Evolutionary conservation across 2,797 vertebrate genomes (phyloP).

Genomic region (Staurois parvus): DNA sequence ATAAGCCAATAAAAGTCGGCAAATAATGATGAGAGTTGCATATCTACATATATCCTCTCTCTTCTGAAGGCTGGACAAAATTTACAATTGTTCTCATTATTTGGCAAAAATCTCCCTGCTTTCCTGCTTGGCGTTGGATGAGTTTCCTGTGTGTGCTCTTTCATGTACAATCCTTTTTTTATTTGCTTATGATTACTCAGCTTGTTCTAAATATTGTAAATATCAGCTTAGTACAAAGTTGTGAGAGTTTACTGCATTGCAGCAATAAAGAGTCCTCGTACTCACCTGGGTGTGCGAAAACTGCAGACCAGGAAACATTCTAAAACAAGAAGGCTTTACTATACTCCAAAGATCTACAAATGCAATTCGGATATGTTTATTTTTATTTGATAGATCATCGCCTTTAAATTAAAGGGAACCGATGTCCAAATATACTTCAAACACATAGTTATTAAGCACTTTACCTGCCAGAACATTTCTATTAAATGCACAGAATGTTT

Average conservation of each 20-base stretch:
- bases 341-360: background rate
- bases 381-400: background rate
- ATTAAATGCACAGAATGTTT: background rate
- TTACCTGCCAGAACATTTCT: background rate
- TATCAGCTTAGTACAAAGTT: background rate
- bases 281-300: slow-evolving; percentile 11
- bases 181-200: slow-evolving; percentile 7
- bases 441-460: background rate
- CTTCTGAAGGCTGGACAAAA: background rate
- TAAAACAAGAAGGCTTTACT: background rate
- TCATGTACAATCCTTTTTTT: background rate
- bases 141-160: background rate
- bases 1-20: background rate
- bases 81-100: background rate
- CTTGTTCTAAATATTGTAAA: slow-evolving; percentile 6
- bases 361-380: background rate
- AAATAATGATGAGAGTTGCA: background rate
- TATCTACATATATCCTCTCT: background rate
- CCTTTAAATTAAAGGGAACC: background rate
- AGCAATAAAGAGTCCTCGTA: background rate
- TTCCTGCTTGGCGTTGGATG: background rate
- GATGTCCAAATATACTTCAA: background rate
- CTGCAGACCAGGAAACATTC: background rate
- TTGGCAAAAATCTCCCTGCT: background rate
- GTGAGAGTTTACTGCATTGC: slow-evolving; percentile 4